Evolutionary conservation across 2,888 invertebrate species (phyloP), one percentile per base, ranked within the genome.

Genomic region (Cheilosia pagana): DNA sequence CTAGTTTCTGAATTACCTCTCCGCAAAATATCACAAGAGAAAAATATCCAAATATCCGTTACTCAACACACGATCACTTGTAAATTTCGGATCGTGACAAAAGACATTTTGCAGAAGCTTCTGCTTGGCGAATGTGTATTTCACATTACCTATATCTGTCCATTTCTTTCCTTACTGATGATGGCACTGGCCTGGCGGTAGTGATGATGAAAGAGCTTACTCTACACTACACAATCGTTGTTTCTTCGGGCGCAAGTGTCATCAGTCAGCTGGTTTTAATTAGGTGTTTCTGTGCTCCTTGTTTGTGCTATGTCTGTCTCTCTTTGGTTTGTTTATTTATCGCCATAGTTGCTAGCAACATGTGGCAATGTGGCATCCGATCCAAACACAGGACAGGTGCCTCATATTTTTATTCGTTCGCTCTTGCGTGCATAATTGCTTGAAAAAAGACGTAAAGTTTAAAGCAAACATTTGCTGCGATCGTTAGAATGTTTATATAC

Each of bases 181-280:
- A 19, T 31, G 39, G n/a, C n/a, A n/a, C n/a, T n/a, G n/a, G n/a
- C n/a, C 19, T 16, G n/a, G 50, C 1, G 14, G 14, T 10, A 14
- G 31, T 3, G 43, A 25, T 43, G 28, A 55, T 25, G 21, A 60
- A 79, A 48, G 48, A 53, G 79, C 45, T 43, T 48, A 39, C 16
- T 12, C 48, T 21, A 21, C 23, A 31, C 28, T 45, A 43, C 31
- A 71, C 12, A 31, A 35, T 35, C 7, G 16, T 19, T 19, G 52
- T 62, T 62, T 28, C 48, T 53, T 57, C 28, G 41, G 48, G 71
- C 62, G 74, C 77, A 45, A 83, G 68, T 83, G 72, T 83, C 77
- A 77, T 74, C 74, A 45, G 74, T 83, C 83, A 83, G 83, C 83
- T 83, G 83, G 68, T 83, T 62, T 71, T 50, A 43, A 50, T 59